Evolutionary conservation across 2,888 invertebrate species (phyloP), one percentile per base, ranked within the genome.

Genomic region (Pseudococcus longispinus): DNA sequence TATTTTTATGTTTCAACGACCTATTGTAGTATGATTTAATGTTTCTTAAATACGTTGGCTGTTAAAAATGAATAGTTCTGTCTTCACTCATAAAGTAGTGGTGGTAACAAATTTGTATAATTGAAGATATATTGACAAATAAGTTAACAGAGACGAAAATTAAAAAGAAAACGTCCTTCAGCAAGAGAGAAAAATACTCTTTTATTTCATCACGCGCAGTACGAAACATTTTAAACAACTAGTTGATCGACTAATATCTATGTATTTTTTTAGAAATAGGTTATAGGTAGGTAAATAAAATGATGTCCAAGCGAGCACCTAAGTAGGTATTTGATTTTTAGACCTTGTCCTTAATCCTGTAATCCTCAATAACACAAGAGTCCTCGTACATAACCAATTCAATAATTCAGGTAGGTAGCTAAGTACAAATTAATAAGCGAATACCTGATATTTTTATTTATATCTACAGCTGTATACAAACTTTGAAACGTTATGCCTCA

Each of bases 131-230:
- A 80, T 80, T 42, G 20, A 20, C 37, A 18, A 42, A 42, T 42
- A 42, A 37, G 37, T 37, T 37, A 37, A 32, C 42, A 80, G n/a
- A 80, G 29, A 42, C n/a, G 42, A n/a, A 80, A 26, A 77, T 77
- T 77, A 77, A 80, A 80, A 80, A 42, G 77, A 80, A 80, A 80
- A 80, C 77, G 77, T 37, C 77, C 77, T 80, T 80, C 77, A 20
- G 29, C 70, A 29, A 18, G 29, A 70, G 15, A 80, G n/a, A 80
- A 80, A 80, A 80, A 77, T 29, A 32, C 15, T 37, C 9, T n/a
- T n/a, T 37, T 26, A 70, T 77, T 29, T 65, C 23, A 65, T 26
- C 26, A n/a, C 3, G n/a, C n/a, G n/a, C 55, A 4, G 55, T 20
- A 55, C 8, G n/a, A 55, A 60, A 15, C 13, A 60, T 60, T 60